Percentiles rank a stretch among this genome's conserved stretches.
phyloP scores from a whole-genome alignment of 2,888 invertebrate species.

The Euclidia mi region DNA sequence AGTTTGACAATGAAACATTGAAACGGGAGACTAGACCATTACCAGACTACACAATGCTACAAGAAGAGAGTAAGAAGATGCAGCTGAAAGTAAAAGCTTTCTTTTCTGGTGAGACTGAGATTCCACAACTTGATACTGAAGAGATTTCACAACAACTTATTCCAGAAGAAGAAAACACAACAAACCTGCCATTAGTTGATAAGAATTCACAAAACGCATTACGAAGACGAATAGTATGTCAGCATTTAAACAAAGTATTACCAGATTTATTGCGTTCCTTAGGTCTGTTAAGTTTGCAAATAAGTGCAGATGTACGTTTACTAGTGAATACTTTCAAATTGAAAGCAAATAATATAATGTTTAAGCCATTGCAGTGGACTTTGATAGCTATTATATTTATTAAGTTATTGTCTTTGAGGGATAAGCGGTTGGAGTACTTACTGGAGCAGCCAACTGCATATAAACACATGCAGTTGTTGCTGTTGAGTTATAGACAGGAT shows the following conservation, averaged over 20 bases:
- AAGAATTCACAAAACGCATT: slow-evolving; percentile 92
- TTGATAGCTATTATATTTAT: slow-evolving; percentile 92
- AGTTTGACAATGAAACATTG: slow-evolving; percentile 80
- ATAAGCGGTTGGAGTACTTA: slow-evolving; percentile 70
- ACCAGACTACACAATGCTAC: slow-evolving; percentile 91
- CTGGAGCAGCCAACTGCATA: slow-evolving; percentile 74
- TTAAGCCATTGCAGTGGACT: slow-evolving; percentile 93
- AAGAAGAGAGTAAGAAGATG: slow-evolving; percentile 91
- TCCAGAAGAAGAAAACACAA: slow-evolving; percentile 67
- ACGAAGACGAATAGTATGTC: slow-evolving; percentile 92
- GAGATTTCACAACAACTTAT: slow-evolving; percentile 53
- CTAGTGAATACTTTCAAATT: slow-evolving; percentile 92
- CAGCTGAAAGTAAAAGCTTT: slow-evolving; percentile 92
- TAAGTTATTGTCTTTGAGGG: slow-evolving; percentile 88
- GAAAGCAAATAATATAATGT: slow-evolving; percentile 92
- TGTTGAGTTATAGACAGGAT: slow-evolving; percentile 86
- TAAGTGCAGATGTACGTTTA: slow-evolving; percentile 82
- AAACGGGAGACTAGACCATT: slow-evolving; percentile 88
- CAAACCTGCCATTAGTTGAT: slow-evolving; percentile 91
- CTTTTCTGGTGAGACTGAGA: slow-evolving; percentile 87
- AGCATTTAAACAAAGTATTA: slow-evolving; percentile 91
- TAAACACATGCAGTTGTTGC: slow-evolving; percentile 81
- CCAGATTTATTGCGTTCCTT: slow-evolving; percentile 90
- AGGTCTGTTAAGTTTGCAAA: slow-evolving; percentile 75
- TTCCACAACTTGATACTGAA: slow-evolving; percentile 72